phyloP scores from a whole-genome alignment of 2,113 vertebrate species.

The Caretta caretta region DNA sequence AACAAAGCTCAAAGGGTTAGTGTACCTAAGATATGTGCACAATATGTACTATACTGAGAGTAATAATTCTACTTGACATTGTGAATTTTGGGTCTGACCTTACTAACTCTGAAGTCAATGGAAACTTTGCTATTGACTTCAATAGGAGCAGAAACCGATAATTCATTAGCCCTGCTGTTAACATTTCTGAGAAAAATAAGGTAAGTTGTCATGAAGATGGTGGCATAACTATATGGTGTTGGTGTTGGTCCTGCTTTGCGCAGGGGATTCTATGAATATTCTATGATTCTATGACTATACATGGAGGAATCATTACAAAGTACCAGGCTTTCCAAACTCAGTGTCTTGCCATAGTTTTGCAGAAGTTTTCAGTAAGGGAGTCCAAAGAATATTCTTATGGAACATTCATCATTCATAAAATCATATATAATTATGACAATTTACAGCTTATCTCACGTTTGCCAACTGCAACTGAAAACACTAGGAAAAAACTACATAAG shows the following conservation, averaged over 20 bases:
- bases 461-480: background rate
- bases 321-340: background rate
- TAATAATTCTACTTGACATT: background rate
- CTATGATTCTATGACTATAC: background rate
- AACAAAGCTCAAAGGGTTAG: background rate
- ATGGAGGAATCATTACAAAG: background rate
- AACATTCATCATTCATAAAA: slow-evolving; percentile 11
- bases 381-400: background rate
- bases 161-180: background rate
- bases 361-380: background rate
- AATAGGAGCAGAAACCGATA: background rate
- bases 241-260: no score
- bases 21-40: background rate
- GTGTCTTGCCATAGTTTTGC: background rate
- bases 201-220: background rate
- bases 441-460: background rate
- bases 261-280: no score
- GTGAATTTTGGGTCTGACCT: background rate
- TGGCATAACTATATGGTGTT: background rate
- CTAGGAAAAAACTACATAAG: background rate
- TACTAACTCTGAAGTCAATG: background rate
- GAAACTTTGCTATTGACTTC: background rate
- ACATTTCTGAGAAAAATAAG: background rate
- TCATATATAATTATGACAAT: background rate
- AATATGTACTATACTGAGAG: background rate